Base-by-base conservation (phyloP, 2,113 vertebrate species). In the Aldabrachelys gigantea region DNA sequence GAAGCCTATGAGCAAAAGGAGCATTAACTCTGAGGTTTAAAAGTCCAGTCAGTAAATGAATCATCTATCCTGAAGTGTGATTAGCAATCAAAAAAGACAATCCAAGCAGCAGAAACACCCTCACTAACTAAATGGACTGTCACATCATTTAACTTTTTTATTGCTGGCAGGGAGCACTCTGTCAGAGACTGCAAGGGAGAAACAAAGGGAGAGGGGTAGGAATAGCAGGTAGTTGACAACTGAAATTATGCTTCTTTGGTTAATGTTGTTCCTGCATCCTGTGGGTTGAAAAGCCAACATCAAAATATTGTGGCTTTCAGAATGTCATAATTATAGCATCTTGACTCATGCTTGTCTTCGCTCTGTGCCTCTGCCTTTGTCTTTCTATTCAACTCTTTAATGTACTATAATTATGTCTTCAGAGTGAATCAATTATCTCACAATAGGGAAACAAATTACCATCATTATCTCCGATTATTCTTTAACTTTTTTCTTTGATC, bases 381-480 rank as follows among this genome's bases (percentile, higher is more conserved):
- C 95, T 97, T 97, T 96, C 90, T 95, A 94, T 97, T 93, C 96
- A 97, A 98, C 94, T 98, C 90, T 93, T 97, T 97, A 97, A 97
- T 95, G 92, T 95, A 81, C 88, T 91, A 54, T 98, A 98, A 98
- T 98, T 98, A 98, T 10, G 2, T 96, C 92, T 97, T 97, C 97
- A 94, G 59, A 59, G 50, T 94, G 90, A 96, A 97, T 98, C 98
- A 98, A 92, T 98, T 98, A 98, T 97, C 92, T 96, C 95, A 97
- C 96, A 98, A 97, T 92, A 97, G 72, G 44, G 97, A 98, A 98
- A 98, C 95, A 98, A 98, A 98, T 98, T 97, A 89, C 95, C 93
- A 75, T 97, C 96, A 97, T 98, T 98, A 97, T 94, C 95, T 97
- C 95, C 17, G 86, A 96, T 96, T 97, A 97, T 97, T 97, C 95